phyloP scores from a whole-genome alignment of 2,888 invertebrate species.

The Acanthosepion esculentum region DNA sequence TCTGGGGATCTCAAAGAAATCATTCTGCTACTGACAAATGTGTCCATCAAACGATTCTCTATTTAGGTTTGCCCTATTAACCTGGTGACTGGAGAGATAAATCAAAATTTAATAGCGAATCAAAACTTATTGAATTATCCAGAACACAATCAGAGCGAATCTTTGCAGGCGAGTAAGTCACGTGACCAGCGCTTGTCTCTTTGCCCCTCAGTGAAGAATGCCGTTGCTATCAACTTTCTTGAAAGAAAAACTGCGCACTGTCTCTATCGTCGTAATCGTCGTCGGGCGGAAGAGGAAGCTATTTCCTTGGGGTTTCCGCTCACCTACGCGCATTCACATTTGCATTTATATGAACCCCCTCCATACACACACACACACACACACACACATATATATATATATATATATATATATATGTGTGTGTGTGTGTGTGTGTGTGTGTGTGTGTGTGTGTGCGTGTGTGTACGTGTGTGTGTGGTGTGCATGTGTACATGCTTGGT shows the following conservation, averaged over 20 bases:
- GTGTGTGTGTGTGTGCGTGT: not conserved
- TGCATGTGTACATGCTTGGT: not conserved
- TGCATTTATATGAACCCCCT: not conserved
- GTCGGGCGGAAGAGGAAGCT: not conserved
- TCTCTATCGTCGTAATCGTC: not conserved
- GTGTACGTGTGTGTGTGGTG: not conserved
- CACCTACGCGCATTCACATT: not conserved
- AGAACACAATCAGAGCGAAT: not conserved
- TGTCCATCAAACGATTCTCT: not conserved
- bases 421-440: not conserved
- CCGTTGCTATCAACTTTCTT: not conserved
- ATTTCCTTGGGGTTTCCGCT: not conserved
- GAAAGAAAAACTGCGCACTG: not conserved
- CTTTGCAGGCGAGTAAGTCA: not conserved
- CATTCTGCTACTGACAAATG: not conserved
- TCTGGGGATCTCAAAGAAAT: not conserved
- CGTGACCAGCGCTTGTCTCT: not conserved
- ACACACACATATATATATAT: not conserved
- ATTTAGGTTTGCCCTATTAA: not conserved
- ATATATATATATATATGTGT: not conserved
- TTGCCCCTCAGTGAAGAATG: not conserved
- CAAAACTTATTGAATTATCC: constrained; percentile 13
- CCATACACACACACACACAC: not conserved
- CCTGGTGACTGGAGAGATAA: not conserved
- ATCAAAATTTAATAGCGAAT: constrained; percentile 22